Base-by-base conservation (phyloP, 1,140 invertebrate species). In the Centruroides vittatus region DNA sequence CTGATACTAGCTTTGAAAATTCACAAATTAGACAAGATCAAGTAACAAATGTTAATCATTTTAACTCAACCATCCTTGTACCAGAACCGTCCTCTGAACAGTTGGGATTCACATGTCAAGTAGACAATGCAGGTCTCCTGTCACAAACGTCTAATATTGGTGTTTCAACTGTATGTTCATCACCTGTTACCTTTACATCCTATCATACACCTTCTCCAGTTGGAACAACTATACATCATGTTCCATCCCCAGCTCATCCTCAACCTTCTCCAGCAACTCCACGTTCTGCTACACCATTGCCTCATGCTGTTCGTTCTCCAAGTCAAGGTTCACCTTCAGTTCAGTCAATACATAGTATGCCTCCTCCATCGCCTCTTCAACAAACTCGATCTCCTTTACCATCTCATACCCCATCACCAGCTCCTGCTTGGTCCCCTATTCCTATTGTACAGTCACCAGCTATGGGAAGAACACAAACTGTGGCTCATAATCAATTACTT, bases 211-310 rank as follows among this genome's bases (percentile, higher is more conserved):
- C 63, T 36, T 56, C 59, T 36, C 49, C 60, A 49, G 58, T 54
- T 34, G 60, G 49, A 11, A 60, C 59, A 46, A 55, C 59, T 47
- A 61, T 65, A 58, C 61, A 63, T 55, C 66, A 68, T 13, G 36
- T 59, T 35, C 55, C 65, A 36, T 57, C 64, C 13, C 46, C 64
- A 60, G 35, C 58, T 34, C 55, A 60, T 13, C 64, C 60, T 36
- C 64, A 64, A 12, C 62, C 55, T 47, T 61, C 65, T 54, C 53
- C 66, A 53, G 63, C 66, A 56, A 57, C 64, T 50, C 59, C 61
- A 49, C 64, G 57, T 55, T 66, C 68, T 65, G 61, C 65, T 48
- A 66, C 62, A 41, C 69, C 64, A 35, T 57, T 62, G 12, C 64
- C 61, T 4, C 57, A 60, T 50, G 61, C 58, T 47, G 47, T 64